phyloP scores from a whole-genome alignment of 2,797 vertebrate genomes.

The Champsocephalus esox region DNA sequence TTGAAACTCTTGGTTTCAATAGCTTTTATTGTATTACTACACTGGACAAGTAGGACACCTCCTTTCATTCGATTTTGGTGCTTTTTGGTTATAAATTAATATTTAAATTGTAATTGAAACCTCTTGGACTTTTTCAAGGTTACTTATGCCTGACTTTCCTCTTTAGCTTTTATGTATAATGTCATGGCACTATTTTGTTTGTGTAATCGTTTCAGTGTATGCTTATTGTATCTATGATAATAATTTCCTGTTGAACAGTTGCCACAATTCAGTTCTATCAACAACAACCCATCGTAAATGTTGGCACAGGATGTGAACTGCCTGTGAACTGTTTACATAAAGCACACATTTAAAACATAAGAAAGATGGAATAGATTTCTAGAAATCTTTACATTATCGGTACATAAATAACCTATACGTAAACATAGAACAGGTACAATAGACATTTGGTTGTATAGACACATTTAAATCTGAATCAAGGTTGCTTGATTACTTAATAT shows the following conservation, averaged over 20 bases:
- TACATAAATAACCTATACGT: neutral
- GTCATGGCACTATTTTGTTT: neutral
- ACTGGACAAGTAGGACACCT: no score
- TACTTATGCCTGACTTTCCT: neutral
- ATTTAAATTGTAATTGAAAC: no score
- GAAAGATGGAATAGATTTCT: neutral
- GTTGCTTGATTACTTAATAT: neutral
- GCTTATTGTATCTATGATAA: no score
- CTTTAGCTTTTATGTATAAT: neutral
- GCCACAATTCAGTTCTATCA: no score
- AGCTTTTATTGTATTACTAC: no score
- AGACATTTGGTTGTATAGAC: neutral
- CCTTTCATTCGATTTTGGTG: no score
- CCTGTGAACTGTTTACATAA: neutral
- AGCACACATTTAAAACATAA: neutral
- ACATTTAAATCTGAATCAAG: neutral
- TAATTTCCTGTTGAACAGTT: no score
- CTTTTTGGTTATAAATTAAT: no score
- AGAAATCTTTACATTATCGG: neutral
- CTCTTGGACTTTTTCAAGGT: no score
- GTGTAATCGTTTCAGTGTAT: neutral
- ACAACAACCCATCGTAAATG: neutral
- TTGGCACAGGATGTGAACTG: neutral
- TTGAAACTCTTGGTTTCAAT: no score
- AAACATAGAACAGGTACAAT: neutral